Base-by-base conservation (phyloP, 2,888 invertebrate genomes). In the Lithophane ornitopus region DNA sequence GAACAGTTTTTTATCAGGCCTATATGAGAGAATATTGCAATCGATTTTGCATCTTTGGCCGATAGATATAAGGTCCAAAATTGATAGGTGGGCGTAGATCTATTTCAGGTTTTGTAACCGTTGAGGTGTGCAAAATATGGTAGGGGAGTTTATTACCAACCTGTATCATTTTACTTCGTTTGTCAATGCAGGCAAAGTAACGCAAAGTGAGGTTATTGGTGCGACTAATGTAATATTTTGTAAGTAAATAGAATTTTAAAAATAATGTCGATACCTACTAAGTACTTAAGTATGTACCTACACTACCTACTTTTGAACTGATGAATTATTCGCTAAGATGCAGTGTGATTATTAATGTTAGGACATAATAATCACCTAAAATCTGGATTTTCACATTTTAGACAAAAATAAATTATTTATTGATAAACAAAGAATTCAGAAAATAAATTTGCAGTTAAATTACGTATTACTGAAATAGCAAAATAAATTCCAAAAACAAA, bases 101-200 rank as follows among this genome's bases (percentile, higher is more conserved):
- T 78, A 78, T 78, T 78, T 65, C 54, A 79, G 65, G n/a, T 58
- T 78, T 78, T 62, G 11, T 6, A 71, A 44, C 28, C 65, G 58
- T n/a, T 79, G 78, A 65, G 4, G 71, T 71, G 65, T 71, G 52
- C 46, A 65, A 54, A 70, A 56, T 58, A 58, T 46, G 65, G 49
- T 28, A 70, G 77, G 79, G 70, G 79, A 65, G 70, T 77, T 54
- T 56, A 67, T 61, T 62, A 61, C 19, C 52, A 69, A 69, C 69
- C 34, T 54, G 26, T 26, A 56, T 26, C 26, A 68, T 74, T 77
- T 78, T 68, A 76, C 66, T 76, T 66, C 8, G 19, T 56, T 65
- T 67, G 12, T 39, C 14, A n/a, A 56, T 56, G 39, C 22, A n/a
- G 16, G 61, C 22, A n/a, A 28, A 46, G 22, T 22, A 34, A 34